These are phyloP conservation scores for Lutjanus erythropterus DNA, from an alignment of 2,113 vertebrate species.

Conservation along the genomic window DNA sequence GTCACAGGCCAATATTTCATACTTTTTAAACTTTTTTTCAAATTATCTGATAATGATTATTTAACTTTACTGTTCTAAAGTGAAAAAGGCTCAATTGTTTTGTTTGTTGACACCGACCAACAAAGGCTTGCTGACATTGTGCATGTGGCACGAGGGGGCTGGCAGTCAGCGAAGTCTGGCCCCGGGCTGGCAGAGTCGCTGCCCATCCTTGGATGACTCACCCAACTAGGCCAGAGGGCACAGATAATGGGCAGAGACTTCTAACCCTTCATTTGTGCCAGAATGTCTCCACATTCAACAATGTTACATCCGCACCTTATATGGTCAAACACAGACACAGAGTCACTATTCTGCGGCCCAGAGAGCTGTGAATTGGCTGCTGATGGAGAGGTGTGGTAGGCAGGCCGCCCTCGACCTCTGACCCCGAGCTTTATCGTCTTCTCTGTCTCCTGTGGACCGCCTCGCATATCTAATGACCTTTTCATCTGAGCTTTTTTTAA, in stretches of 20 bases:
- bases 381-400: constrained; percentile 17
- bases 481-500: not conserved
- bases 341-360: constrained; percentile 38
- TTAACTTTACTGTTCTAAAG: not conserved
- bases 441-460: not conserved
- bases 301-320: constrained; percentile 56
- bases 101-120: constrained; percentile 29
- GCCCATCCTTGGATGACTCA: constrained; percentile 74
- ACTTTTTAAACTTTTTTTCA: constrained; percentile 2
- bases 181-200: constrained; percentile 66
- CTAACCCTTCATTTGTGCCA: constrained; percentile 76
- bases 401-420: constrained; percentile 54
- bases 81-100: not conserved
- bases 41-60: not conserved
- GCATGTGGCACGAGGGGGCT: constrained; percentile 65
- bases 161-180: constrained; percentile 67
- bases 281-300: constrained; percentile 65
- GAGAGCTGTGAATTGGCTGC: constrained; percentile 60
- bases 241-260: constrained; percentile 76
- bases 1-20: not conserved
- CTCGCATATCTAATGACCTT: not conserved
- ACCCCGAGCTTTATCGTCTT: constrained; percentile 32
- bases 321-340: constrained; percentile 50
- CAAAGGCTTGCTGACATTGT: constrained; percentile 40
- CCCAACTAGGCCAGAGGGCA: constrained; percentile 77